Base-by-base conservation (phyloP, 2,113 vertebrate species). In the Toxotes chatareus region DNA sequence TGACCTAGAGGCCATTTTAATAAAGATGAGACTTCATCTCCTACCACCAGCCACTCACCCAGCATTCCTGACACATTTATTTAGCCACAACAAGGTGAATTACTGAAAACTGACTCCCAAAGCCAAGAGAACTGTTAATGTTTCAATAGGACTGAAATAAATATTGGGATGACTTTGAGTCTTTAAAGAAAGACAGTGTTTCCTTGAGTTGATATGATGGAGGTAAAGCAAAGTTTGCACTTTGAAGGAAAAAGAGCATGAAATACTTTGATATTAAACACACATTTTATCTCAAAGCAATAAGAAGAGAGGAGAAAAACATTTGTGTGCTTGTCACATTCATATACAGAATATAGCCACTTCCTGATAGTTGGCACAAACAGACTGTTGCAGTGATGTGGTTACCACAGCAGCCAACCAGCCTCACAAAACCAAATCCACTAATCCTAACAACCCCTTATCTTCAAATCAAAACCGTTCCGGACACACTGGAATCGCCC, bases 21-120 rank as follows among this genome's bases (percentile, higher is more conserved):
- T 40, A 46, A 62, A 62, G 56, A 78, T 49, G 42, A 84, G 23
- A 55, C 73, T 61, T 87, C 84, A 86, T 76, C 83, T 70, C 66
- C 46, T 65, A 1, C 21, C n/a, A 77, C 31, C 40, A 51, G 55
- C 69, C 56, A 85, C 34, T 34, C 59, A 51, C 1, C 1, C 34
- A 12, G 17, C 19, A 11, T 12, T 57, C 61, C 10, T 65, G 16
- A 2, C 64, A 17, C 3, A 47, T 63, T 23, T 17, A 38, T 79
- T 19, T 3, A 38, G 7, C 16, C 11, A 53, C 3, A 0, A 3
- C 27, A 9, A 14, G 46, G 51, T 65, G 16, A 55, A 36, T 62
- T 3, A 63, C 7, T 21, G 32, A 17, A 47, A 55, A 77, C 36
- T 6, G 16, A 49, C 53, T 5, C 13, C 13, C 13, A 27, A 21